Conservation (phyloP, 2,797 vertebrate genomes). For the Crotalus adamanteus region DNA sequence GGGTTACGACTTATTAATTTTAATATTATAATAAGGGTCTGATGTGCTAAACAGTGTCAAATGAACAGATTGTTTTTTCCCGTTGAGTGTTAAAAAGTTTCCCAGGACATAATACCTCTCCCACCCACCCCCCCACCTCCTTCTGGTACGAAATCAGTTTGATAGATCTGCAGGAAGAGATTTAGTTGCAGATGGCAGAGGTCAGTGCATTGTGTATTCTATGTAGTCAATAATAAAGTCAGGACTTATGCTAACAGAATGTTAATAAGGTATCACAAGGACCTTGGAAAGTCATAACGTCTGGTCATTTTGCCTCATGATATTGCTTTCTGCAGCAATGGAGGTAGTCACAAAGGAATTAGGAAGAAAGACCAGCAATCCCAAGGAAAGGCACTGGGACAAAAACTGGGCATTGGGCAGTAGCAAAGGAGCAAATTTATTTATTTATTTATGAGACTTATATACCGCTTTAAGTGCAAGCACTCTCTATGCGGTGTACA, state of each 20-base stretch:
- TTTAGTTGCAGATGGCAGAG: slow-evolving; percentile 97
- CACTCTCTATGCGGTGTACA: no score
- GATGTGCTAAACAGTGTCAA: slow-evolving; percentile 20
- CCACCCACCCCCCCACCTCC: slow-evolving; percentile 73
- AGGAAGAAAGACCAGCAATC: slow-evolving; percentile 27
- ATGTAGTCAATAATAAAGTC: slow-evolving; percentile 99
- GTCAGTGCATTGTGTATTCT: slow-evolving; percentile 99
- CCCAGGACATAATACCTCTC: slow-evolving; percentile 72
- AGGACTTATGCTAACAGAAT: slow-evolving; percentile 93
- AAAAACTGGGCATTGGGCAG: slow-evolving; percentile 32
- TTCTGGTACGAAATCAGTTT: slow-evolving; percentile 86
- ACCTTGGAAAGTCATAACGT: slow-evolving; percentile 98
- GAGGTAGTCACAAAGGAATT: slow-evolving; percentile 74
- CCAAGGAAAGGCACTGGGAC: slow-evolving; percentile 54
- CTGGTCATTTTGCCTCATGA: slow-evolving; percentile 79
- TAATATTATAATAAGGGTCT: not conserved
- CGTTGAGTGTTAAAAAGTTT: slow-evolving; percentile 71
- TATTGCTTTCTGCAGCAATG: slow-evolving; percentile 74
- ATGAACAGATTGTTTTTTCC: slow-evolving; percentile 32
- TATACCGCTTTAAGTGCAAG: no score
- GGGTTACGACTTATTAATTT: slow-evolving; percentile 9
- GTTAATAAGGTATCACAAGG: slow-evolving; percentile 96
- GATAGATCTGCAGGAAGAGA: slow-evolving; percentile 94
- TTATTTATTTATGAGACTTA: no score
- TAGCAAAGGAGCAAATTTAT: slow-evolving; percentile 16